Percentiles rank a stretch among this genome's conserved stretches.
phyloP scores from a whole-genome alignment of 2,888 invertebrate genomes.

The Leptinotarsa peninsularis region DNA sequence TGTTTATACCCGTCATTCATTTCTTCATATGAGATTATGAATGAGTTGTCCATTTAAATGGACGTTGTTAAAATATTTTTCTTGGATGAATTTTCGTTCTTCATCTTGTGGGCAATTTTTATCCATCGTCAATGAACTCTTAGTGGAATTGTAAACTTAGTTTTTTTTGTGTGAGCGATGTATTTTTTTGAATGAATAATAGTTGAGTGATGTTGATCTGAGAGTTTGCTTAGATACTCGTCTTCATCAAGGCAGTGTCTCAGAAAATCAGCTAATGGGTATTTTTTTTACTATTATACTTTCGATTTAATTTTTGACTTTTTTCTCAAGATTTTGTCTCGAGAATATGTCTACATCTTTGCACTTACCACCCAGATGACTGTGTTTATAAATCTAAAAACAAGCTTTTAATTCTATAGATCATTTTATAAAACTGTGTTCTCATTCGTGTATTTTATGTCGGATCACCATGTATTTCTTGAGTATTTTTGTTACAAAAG shows the following conservation, averaged over 20 bases:
- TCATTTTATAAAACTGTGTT: slow-evolving; percentile 49
- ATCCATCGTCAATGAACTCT: slow-evolving; percentile 36
- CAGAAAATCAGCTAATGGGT: neutral
- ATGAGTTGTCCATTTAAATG: neutral
- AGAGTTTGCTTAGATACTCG: slow-evolving; percentile 53
- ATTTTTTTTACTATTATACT: slow-evolving; percentile 11
- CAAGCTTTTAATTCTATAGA: slow-evolving; percentile 47
- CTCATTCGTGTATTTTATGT: slow-evolving; percentile 45
- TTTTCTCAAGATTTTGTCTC: slow-evolving; percentile 15
- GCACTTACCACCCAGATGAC: slow-evolving; percentile 46
- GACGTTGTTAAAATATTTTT: slow-evolving; percentile 11
- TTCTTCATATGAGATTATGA: neutral
- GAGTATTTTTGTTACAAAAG: slow-evolving; percentile 56
- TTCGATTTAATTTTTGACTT: slow-evolving; percentile 11
- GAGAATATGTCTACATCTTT: slow-evolving; percentile 32
- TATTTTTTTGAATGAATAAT: slow-evolving; percentile 47
- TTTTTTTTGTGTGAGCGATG: slow-evolving; percentile 47
- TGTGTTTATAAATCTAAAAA: slow-evolving; percentile 45
- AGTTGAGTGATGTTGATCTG: slow-evolving; percentile 59
- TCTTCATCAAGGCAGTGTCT: slow-evolving; percentile 33
- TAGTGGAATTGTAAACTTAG: slow-evolving; percentile 50
- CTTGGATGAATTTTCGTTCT: slow-evolving; percentile 28
- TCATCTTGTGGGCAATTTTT: slow-evolving; percentile 29
- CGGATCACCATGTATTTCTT: slow-evolving; percentile 50
- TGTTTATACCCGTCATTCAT: slow-evolving; percentile 17